Conservation (phyloP, 2,113 vertebrate genomes). For the Speoplatyrhinus poulsoni region DNA sequence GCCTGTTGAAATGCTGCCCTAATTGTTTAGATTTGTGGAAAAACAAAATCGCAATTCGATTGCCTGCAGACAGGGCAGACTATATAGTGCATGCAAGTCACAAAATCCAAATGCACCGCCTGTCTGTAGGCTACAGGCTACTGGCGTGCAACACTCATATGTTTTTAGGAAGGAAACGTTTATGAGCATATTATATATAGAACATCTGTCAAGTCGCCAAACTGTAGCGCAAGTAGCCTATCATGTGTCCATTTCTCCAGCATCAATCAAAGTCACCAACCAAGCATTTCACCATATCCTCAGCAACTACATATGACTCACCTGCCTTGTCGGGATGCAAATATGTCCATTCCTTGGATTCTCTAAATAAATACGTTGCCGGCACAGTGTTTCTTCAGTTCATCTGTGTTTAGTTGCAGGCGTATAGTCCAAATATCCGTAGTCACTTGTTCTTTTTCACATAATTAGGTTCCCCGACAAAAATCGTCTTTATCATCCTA, state of each 20-base stretch:
- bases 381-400: constrained; percentile 37
- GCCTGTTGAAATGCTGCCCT: background rate
- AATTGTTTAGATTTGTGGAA: background rate
- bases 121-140: too few species aligned
- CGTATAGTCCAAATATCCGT: constrained; percentile 69
- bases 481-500: constrained; percentile 56
- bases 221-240: constrained; percentile 19
- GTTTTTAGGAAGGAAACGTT: background rate
- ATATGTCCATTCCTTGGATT: constrained; percentile 71
- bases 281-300: constrained; percentile 19
- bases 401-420: constrained; percentile 53
- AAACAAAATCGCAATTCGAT: constrained; percentile 8
- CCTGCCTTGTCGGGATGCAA: constrained; percentile 72
- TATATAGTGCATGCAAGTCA: constrained; percentile 35
- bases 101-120: constrained; percentile 24
- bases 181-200: background rate
- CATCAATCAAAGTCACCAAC: constrained; percentile 35
- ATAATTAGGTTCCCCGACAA: constrained; percentile 55
- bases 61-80: background rate
- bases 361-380: constrained; percentile 36
- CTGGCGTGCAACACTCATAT: constrained; percentile 8
- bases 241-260: constrained; percentile 8
- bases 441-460: constrained; percentile 39
- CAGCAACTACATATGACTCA: constrained; percentile 70
- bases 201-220: constrained; percentile 5